Evolutionary conservation across 2,113 vertebrate species (phyloP).

Genomic region (Synodontis membranacea): DNA sequence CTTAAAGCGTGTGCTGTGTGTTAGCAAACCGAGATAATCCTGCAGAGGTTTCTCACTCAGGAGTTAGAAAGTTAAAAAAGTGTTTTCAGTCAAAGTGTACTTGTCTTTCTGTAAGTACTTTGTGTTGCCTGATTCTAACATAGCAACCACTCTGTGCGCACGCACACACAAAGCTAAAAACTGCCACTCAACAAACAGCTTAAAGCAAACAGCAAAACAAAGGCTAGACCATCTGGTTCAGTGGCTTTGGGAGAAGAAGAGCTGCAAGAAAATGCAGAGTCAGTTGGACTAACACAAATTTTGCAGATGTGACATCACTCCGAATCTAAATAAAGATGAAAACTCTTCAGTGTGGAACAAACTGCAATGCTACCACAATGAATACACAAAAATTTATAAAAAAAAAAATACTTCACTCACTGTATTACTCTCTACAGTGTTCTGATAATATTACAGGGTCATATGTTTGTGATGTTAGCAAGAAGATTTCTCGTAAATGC

Average conservation of each 20-base stretch:
- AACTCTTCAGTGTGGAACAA: not conserved
- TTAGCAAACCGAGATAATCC: slow-evolving; percentile 3
- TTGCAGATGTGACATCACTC: not conserved
- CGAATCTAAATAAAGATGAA: no score
- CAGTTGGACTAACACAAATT: not conserved
- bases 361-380: not conserved
- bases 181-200: slow-evolving; percentile 32
- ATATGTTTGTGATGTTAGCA: not conserved
- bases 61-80: not conserved
- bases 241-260: not conserved
- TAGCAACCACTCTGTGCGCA: not conserved
- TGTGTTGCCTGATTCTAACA: not conserved
- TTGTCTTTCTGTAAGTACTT: not conserved
- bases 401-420: not conserved
- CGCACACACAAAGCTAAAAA: slow-evolving; percentile 2
- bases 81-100: not conserved
- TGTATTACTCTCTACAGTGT: not conserved
- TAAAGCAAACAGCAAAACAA: slow-evolving; percentile 43
- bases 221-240: slow-evolving; percentile 26
- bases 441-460: not conserved
- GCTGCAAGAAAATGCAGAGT: not conserved
- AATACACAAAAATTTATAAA: not conserved
- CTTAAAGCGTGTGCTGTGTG: not conserved
- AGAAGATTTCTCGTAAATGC: not conserved
- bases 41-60: not conserved